Evolutionary conservation across 1,140 invertebrate species (phyloP), one percentile per base, ranked within the genome.

Genomic region (Aphidius ervi): DNA sequence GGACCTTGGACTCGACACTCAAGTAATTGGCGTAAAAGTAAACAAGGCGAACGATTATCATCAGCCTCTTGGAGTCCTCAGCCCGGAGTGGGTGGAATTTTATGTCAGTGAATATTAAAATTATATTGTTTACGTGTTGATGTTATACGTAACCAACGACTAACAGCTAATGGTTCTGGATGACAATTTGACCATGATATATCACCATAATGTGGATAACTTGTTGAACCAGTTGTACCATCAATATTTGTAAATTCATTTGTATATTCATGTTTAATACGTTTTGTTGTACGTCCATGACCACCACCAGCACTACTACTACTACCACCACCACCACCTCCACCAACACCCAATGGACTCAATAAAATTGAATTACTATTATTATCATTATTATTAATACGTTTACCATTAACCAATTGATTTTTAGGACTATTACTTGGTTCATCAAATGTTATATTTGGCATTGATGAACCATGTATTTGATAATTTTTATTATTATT

Each of bases 21-120:
- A 61, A 54, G 56, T 49, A 60, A 63, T 43, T 52, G 58, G 48
- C 57, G 59, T 52, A 53, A 45, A 45, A 53, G 53, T 48, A 57
- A 58, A 63, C 55, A 62, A 53, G 53, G 59, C 62, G 55, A 46
- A 52, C 48, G 61, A 59, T 50, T 45, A 63, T 54, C 41, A 63
- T 61, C 42, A 63, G n/a, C 53, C 40, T 9, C 57, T 52, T 56
- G 61, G 47, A 68, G 70, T 72, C 69, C 70, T 80, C 70, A 80
- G 74, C 78, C 78, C 70, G 76, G 78, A 73, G 75, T 80, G 69
- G 77, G 77, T 70, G 72, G 75, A 70, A 70, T 79, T 63, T 77
- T 79, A 67, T 80, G 78, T 80, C 78, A 80, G 77, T 80, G 78
- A 76, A 80, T 80, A 71, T 80, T 80, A 62, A 80, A 80, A 64